Evolutionary conservation across 2,888 invertebrate species (phyloP).

Genomic region (Stenichneumon culpator): DNA sequence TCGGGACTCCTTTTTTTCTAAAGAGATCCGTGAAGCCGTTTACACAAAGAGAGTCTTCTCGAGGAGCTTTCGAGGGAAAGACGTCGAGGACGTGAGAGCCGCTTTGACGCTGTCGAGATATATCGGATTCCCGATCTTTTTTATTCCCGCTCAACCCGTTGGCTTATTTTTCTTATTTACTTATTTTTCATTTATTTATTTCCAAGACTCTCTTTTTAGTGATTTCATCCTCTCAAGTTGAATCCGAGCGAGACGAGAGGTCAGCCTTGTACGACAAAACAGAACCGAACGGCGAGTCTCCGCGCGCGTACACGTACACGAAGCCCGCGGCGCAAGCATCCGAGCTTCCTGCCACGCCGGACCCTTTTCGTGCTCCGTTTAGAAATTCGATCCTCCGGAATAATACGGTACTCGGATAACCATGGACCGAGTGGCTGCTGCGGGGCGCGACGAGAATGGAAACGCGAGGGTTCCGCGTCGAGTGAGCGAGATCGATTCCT

Average conservation of each 20-base stretch:
- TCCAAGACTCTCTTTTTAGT: too few relatives aligned
- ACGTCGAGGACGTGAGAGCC: conserved; percentile 33
- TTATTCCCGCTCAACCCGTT: too few relatives aligned
- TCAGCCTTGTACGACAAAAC: not conserved
- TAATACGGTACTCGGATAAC: conserved; percentile 66
- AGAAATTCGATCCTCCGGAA: conserved; percentile 73
- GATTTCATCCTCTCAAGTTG: too few relatives aligned
- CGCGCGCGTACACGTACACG: too few relatives aligned
- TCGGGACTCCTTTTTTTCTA: conserved; percentile 18
- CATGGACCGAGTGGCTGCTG: conserved; percentile 9
- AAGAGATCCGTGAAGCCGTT: conserved; percentile 26
- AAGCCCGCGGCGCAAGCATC: not conserved
- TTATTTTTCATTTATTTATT: not conserved
- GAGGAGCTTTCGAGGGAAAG: conserved; percentile 14
- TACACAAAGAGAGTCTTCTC: conserved; percentile 14
- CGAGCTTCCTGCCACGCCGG: not conserved
- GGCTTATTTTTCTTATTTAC: not conserved
- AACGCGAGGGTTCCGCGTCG: conserved; percentile 11
- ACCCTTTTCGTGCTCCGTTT: conserved; percentile 64
- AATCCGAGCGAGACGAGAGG: not conserved
- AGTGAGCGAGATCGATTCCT: conserved; percentile 66
- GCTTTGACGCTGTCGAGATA: conserved; percentile 36
- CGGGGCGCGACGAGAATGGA: conserved; percentile 1
- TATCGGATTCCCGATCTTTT: conserved; percentile 44
- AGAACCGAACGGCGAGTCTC: not conserved